Conservation (phyloP, 2,888 invertebrate species). For the Himalopsyche kuldschensis region DNA sequence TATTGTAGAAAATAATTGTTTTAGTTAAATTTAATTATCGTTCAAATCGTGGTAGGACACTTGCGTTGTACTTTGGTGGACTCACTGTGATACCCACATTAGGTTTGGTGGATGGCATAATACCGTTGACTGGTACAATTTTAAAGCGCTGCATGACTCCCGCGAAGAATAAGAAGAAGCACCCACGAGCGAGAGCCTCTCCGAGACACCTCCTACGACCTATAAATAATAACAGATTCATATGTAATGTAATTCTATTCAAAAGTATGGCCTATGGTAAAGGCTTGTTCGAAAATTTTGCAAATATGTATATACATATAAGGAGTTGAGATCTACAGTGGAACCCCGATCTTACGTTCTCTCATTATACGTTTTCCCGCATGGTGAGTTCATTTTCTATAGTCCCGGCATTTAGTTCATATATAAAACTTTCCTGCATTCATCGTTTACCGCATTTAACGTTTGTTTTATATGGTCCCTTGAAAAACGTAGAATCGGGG, state of each 20-base stretch:
- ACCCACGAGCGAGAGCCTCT: conserved; percentile 63
- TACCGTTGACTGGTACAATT: conserved; percentile 50
- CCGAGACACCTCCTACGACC: conserved; percentile 69
- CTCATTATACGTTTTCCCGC: too few relatives aligned
- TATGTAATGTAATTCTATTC: not conserved
- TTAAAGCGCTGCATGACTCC: conserved; percentile 62
- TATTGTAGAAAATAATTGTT: not conserved
- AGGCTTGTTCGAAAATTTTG: too few relatives aligned
- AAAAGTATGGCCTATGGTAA: too few relatives aligned
- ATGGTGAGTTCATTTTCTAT: too few relatives aligned
- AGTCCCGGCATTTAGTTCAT: too few relatives aligned
- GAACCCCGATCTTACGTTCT: too few relatives aligned
- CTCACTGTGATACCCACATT: conserved; percentile 60
- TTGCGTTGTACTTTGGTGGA: conserved; percentile 55
- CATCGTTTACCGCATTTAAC: too few relatives aligned
- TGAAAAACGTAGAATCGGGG: too few relatives aligned
- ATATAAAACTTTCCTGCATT: too few relatives aligned
- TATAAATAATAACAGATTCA: conserved; percentile 43
- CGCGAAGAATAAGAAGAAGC: conserved; percentile 64
- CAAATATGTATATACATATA: too few relatives aligned
- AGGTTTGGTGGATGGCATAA: conserved; percentile 50
- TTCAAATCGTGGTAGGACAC: conserved; percentile 32
- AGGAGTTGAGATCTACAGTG: too few relatives aligned
- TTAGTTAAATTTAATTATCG: conserved; percentile 1
- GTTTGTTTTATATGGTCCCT: too few relatives aligned